Percentiles rank a stretch among this genome's conserved stretches.
Evolutionary conservation across 2,113 vertebrate species (phyloP).

Genomic region (Tupaia tana): DNA sequence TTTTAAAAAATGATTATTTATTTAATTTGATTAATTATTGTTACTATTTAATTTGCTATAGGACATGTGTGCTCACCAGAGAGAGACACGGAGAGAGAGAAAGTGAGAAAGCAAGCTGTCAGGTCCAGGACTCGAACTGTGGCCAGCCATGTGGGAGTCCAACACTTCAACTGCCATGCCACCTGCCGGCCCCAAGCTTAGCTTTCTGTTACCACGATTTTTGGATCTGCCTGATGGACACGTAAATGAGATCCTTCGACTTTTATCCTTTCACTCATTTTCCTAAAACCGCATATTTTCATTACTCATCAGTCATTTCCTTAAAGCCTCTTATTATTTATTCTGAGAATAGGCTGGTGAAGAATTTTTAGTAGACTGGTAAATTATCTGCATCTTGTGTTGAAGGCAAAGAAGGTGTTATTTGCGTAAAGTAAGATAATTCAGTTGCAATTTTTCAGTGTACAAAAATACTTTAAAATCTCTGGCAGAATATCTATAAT

Average conservation of each 20-base stretch:
- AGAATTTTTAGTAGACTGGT: constrained; percentile 34
- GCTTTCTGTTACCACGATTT: not conserved
- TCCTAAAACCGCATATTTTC: constrained; percentile 11
- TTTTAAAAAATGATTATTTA: too few relatives aligned
- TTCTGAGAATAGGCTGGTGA: constrained; percentile 15
- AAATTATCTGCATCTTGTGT: constrained; percentile 37
- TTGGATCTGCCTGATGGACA: not conserved
- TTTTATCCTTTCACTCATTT: not conserved
- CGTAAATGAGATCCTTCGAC: not conserved
- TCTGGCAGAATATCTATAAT: constrained; percentile 69
- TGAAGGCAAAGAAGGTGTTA: constrained; percentile 52
- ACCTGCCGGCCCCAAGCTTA: not conserved
- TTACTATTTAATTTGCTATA: too few relatives aligned
- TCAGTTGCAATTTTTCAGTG: constrained; percentile 53
- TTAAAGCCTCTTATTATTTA: constrained; percentile 10
- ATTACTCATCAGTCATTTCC: not conserved
- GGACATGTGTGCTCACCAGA: too few relatives aligned
- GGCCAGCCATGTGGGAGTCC: too few relatives aligned
- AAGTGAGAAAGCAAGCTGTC: too few relatives aligned
- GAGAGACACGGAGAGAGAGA: too few relatives aligned
- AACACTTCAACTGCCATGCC: too few relatives aligned
- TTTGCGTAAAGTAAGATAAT: constrained; percentile 56
- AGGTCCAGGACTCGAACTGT: too few relatives aligned
- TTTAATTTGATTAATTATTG: too few relatives aligned
- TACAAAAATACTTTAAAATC: constrained; percentile 68